phyloP scores from a whole-genome alignment of 2,113 vertebrate genomes.

The Clarias batrachus region DNA sequence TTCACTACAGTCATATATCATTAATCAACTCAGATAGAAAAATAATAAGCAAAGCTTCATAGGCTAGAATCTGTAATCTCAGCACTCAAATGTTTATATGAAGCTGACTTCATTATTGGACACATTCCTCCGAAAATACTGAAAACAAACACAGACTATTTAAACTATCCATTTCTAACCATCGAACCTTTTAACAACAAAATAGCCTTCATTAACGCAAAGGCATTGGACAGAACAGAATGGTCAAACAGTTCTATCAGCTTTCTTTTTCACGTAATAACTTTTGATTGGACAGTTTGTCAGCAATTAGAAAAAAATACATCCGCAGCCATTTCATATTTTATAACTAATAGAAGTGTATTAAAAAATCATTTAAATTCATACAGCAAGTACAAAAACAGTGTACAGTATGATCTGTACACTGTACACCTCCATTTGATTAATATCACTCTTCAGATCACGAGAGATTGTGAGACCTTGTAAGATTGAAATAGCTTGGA shows the following conservation, averaged over 20 bases:
- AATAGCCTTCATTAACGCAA: not conserved
- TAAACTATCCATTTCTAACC: not conserved
- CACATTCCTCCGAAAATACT: not conserved
- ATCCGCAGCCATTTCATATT: not conserved
- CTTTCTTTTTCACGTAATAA: not conserved
- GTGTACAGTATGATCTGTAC: not conserved
- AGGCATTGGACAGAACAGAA: not conserved
- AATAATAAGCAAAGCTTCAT: not conserved
- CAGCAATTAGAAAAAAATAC: not conserved
- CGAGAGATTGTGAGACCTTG: too few species aligned
- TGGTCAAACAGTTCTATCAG: not conserved
- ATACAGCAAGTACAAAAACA: not conserved
- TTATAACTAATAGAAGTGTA: not conserved
- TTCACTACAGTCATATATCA: not conserved
- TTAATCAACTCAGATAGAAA: conserved; percentile 4
- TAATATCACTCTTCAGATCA: not conserved
- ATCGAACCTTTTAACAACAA: not conserved
- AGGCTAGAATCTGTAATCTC: not conserved
- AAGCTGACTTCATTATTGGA: conserved; percentile 1
- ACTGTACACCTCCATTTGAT: not conserved
- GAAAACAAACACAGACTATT: not conserved
- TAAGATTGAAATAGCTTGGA: not conserved
- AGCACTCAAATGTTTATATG: not conserved
- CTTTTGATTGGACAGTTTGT: not conserved
- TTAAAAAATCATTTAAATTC: not conserved